Conservation (phyloP, 2,113 vertebrate species). For the Macquaria australasica region DNA sequence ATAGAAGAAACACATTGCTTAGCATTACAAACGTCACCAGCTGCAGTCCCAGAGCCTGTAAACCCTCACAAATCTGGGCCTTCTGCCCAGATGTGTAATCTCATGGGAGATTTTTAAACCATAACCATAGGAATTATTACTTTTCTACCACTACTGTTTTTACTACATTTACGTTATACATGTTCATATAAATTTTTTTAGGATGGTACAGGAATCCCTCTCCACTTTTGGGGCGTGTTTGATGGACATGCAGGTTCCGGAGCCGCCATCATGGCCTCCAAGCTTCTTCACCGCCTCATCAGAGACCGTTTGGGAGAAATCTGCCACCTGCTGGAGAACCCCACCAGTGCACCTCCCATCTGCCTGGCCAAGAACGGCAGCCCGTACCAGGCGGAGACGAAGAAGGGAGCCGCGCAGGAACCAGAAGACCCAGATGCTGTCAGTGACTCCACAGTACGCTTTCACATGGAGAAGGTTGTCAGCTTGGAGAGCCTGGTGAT, state of each 20-base stretch:
- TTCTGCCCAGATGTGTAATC: constrained; percentile 49
- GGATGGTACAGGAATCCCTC: constrained; percentile 87
- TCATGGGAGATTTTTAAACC: constrained; percentile 28
- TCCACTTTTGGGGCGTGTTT: constrained; percentile 95
- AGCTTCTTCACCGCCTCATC: constrained; percentile 92
- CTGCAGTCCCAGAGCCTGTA: constrained; percentile 19
- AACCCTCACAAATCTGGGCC: constrained; percentile 39
- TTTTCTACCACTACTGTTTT: neutral
- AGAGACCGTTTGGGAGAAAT: constrained; percentile 92
- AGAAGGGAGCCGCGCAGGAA: constrained; percentile 79
- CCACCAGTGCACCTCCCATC: constrained; percentile 85
- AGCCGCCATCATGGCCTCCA: constrained; percentile 92
- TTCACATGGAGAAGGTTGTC: constrained; percentile 94
- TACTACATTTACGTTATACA: neutral
- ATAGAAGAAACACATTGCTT: constrained; percentile 35
- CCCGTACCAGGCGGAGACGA: constrained; percentile 68
- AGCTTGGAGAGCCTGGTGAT: constrained; percentile 93
- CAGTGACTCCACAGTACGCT: constrained; percentile 83
- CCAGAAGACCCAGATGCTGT: constrained; percentile 76
- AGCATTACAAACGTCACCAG: constrained; percentile 24
- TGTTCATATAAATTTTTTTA: constrained; percentile 36
- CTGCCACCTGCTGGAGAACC: constrained; percentile 90
- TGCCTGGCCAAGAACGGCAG: constrained; percentile 83
- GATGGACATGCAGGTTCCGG: constrained; percentile 95
- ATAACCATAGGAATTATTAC: neutral